Conservation (phyloP, 2,797 vertebrate genomes). For the Hybognathus amarus region DNA sequence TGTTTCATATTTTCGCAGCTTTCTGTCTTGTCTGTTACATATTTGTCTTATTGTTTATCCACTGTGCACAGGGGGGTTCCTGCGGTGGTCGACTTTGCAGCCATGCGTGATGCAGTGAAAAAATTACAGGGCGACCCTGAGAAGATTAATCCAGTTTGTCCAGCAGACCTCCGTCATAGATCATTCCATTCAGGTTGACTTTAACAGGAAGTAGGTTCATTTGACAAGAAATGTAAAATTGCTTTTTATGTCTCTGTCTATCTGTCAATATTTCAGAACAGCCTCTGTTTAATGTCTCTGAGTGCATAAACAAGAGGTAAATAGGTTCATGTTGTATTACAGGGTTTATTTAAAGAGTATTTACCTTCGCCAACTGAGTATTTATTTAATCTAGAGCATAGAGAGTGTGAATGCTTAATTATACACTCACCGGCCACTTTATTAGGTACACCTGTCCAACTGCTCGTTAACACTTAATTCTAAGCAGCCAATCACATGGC, state of each 20-base stretch:
- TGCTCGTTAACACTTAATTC: too few species aligned
- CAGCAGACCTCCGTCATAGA: slow-evolving; percentile 94
- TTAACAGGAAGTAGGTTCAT: slow-evolving; percentile 87
- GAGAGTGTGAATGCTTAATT: neutral
- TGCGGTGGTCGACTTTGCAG: slow-evolving; percentile 97
- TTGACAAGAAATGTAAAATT: neutral
- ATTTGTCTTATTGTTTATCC: neutral
- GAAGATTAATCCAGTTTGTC: slow-evolving; percentile 95
- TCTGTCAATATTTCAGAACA: neutral
- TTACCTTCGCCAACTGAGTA: neutral
- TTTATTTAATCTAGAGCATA: neutral
- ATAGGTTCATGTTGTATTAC: neutral
- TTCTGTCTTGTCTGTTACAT: neutral
- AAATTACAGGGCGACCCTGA: slow-evolving; percentile 90
- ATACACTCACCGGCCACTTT: too few species aligned
- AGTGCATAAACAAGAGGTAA: neutral
- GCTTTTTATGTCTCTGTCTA: neutral
- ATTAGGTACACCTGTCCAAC: too few species aligned
- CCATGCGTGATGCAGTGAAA: slow-evolving; percentile 95
- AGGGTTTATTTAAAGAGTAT: neutral
- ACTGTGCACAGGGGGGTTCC: slow-evolving; percentile 85
- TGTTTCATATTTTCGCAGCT: neutral
- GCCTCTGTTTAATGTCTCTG: neutral
- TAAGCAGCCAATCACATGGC: too few species aligned
- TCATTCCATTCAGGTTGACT: slow-evolving; percentile 98